These are phyloP conservation scores for Pseudonaja textilis DNA, from an alignment of 2,113 vertebrate species.

Conservation along the genomic window DNA sequence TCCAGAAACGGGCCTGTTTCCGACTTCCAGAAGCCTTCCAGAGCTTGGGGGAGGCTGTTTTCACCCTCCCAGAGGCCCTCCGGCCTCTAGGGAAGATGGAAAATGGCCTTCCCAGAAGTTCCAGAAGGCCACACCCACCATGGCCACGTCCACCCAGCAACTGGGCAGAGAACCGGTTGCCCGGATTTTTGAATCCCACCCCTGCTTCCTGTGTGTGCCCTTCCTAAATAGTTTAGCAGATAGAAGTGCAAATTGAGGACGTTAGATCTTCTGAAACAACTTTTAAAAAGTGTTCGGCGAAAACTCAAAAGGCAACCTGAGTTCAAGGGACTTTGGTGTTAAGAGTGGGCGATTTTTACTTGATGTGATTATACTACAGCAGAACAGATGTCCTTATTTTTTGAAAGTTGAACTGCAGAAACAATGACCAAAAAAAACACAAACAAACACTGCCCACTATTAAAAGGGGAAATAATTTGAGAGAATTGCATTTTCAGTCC, in stretches of 20 bases:
- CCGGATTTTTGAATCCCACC: too few relatives aligned
- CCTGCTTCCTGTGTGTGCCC: not conserved
- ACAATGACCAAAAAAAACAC: not conserved
- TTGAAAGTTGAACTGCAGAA: slow-evolving; percentile 22
- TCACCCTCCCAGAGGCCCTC: too few relatives aligned
- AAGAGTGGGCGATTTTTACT: not conserved
- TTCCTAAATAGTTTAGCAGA: not conserved
- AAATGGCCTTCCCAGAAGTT: too few relatives aligned
- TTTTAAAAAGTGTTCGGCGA: not conserved
- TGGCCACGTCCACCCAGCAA: too few relatives aligned
- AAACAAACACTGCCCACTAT: not conserved
- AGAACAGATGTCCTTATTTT: not conserved
- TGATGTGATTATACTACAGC: slow-evolving; percentile 13
- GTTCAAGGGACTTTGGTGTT: not conserved
- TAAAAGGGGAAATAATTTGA: not conserved
- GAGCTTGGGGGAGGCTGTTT: too few relatives aligned
- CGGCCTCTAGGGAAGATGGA: too few relatives aligned
- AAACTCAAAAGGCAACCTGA: not conserved
- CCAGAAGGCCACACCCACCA: too few relatives aligned
- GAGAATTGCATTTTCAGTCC: not conserved
- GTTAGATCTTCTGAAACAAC: not conserved
- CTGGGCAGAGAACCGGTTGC: too few relatives aligned
- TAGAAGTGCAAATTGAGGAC: not conserved
- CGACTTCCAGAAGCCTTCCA: too few relatives aligned
- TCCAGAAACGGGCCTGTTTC: too few relatives aligned